Evolutionary conservation across 2,113 vertebrate species (phyloP).

Genomic region (Nanorana parkeri): DNA sequence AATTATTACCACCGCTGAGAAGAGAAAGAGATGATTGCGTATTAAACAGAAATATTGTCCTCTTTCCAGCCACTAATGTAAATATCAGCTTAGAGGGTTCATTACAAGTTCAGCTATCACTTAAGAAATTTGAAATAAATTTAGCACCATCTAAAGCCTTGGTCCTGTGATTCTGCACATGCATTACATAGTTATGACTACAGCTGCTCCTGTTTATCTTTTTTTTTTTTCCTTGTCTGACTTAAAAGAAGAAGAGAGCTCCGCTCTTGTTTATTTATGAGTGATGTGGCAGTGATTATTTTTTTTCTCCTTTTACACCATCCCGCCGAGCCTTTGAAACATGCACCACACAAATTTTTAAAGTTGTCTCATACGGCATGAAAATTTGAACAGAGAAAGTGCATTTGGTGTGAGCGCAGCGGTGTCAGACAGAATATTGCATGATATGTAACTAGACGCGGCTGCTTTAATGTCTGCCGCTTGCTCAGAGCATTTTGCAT

Average conservation of each 20-base stretch:
- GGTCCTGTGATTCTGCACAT: background rate
- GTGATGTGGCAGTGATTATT: background rate
- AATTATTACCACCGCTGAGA: background rate
- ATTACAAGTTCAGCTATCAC: constrained; percentile 4
- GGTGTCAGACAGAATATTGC: constrained; percentile 35
- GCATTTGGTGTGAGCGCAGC: constrained; percentile 42
- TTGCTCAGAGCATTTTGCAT: constrained; percentile 31
- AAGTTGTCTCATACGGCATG: constrained; percentile 12
- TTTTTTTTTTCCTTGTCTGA: background rate
- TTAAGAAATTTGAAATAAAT: background rate
- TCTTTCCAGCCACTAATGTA: constrained; percentile 9
- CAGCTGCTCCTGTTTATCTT: background rate
- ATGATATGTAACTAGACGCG: constrained; percentile 40
- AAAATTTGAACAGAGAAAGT: constrained; percentile 53
- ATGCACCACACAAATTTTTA: constrained; percentile 34
- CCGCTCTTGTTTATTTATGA: constrained; percentile 7
- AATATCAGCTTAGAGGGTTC: background rate
- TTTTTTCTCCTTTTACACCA: background rate
- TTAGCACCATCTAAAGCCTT: background rate
- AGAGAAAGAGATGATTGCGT: background rate
- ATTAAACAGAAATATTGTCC: background rate
- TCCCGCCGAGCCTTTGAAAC: background rate
- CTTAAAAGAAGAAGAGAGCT: background rate
- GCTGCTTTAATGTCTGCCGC: constrained; percentile 28
- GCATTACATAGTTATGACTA: background rate